Evolutionary conservation across 2,113 vertebrate species (phyloP), one percentile per base, ranked within the genome.

Genomic region (Xiphias gladius): DNA sequence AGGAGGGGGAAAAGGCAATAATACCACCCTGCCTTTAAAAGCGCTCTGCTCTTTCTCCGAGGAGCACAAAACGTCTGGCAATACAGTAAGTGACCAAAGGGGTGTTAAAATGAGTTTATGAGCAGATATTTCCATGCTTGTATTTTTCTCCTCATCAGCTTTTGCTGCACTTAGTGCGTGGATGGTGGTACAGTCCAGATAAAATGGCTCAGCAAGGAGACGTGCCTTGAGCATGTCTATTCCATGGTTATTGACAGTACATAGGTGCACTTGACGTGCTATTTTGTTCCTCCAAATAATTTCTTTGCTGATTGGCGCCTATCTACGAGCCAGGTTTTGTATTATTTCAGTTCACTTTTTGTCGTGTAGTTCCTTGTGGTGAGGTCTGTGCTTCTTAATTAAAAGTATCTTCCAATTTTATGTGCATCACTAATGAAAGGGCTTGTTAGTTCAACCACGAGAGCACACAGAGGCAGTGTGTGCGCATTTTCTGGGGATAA

Each of bases 61-160:
- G 57, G 68, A 86, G 65, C 64, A 78, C 82, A 85, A 87, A 86
- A 70, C 11, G 73, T 89, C 87, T 91, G 93, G 91, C 89, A 88
- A n/a, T 37, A 37, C 63, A 58, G 81, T 74, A 80, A 89, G 84
- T 89, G 85, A 92, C 87, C 92, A 90, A 86, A 88, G 46, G 65
- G 72, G 78, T 30, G 79, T 85, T 76, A 88, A 82, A 86, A 81
- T 74, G 64, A 84, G 37, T 81, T 83, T 76, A 82, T 92, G 92
- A 90, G 87, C 41, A 48, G 79, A 92, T 91, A 76, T 93, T 94
- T 94, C 93, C 93, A 91, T 85, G 57, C 86, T 88, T 83, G 84
- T 75, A 26, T 77, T 84, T 88, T 77, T 84, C 79, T 85, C 61
- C 83, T 75, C 39, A 39, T 41, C 48, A 28, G 77, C 69, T 77